Evolutionary conservation across 2,888 invertebrate species (phyloP), one percentile per base, ranked within the genome.

Genomic region (Periphyllus acericola): DNA sequence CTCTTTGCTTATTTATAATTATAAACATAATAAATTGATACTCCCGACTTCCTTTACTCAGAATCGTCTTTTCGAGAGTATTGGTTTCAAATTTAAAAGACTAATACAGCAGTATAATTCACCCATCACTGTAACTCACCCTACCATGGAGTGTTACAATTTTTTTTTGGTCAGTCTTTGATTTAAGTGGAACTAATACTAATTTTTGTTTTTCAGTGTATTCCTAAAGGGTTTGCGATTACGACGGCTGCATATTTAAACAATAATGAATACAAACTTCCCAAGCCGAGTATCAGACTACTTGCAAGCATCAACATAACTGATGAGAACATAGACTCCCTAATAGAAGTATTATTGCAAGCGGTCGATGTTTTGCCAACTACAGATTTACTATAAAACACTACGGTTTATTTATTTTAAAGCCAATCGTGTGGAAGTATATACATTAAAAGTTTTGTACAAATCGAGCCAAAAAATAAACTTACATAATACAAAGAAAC

Each of bases 221-320:
- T 95, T 89, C 92, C 94, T 40, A 93, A 93, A 88, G 94, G 95
- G 40, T 92, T 97, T 19, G 96, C 96, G 1, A 91, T 96, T 74
- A 93, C 95, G 0, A 92, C 94, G 3, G 94, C 96, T 0, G 93
- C 94, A 6, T 96, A 96, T 91, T 92, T 97, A 60, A 92, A 94
- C 60, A 93, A 94, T 25, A 92, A 93, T 0, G 97, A 97, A 91
- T 92, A 92, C 17, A 92, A 93, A 79, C 92, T 94, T 55, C 95
- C 95, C 0, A 93, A 94, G 89, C 95, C 96, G 1, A 96, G 96
- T 89, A 94, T 97, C 78, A 93, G 96, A 78, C 91, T 97, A 72
- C 94, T 95, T 0, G 93, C 95, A 0, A 96, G 94, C 90, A 93
- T 93, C 68, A 93, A 94, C 83, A 91, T 96, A 25, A 93, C 93